A percentile compares a stretch with the other conserved stretches of the same genome.
phyloP scores from a whole-genome alignment of 2,797 vertebrate genomes.

The Crenichthys baileyi region DNA sequence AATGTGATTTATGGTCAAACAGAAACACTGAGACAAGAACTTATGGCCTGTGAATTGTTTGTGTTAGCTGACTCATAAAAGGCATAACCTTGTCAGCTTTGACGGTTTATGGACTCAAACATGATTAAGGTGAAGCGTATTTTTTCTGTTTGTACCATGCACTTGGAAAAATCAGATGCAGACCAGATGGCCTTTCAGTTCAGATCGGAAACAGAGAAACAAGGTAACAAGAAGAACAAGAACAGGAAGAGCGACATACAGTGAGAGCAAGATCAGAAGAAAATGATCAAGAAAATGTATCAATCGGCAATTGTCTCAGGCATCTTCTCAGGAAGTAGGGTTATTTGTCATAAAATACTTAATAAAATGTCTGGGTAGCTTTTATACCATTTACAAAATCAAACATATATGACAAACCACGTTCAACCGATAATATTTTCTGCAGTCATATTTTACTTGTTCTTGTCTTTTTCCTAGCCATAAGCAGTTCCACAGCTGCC shows the following conservation, averaged over 20 bases:
- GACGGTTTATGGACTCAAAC: slow-evolving; percentile 42
- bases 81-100: slow-evolving; percentile 70
- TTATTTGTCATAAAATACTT: not conserved
- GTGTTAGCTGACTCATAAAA: slow-evolving; percentile 84
- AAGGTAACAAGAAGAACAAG: slow-evolving; percentile 40
- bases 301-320: not conserved
- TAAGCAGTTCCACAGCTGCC: not conserved
- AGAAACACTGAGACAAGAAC: slow-evolving; percentile 84
- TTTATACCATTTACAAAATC: not conserved
- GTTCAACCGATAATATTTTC: not conserved
- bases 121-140: slow-evolving; percentile 49
- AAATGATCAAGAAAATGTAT: too few relatives aligned
- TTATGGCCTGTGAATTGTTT: slow-evolving; percentile 86
- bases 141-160: slow-evolving; percentile 53
- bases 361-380: not conserved
- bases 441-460: too few relatives aligned
- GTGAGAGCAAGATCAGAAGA: not conserved
- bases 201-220: slow-evolving; percentile 37
- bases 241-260: not conserved
- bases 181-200: slow-evolving; percentile 86
- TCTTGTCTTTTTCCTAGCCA: not conserved
- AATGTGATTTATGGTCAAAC: slow-evolving; percentile 84
- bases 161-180: slow-evolving; percentile 83
- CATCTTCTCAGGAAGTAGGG: not conserved
- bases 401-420: not conserved